Conservation (phyloP, 2,113 vertebrate genomes). For the Polypterus senegalus region DNA sequence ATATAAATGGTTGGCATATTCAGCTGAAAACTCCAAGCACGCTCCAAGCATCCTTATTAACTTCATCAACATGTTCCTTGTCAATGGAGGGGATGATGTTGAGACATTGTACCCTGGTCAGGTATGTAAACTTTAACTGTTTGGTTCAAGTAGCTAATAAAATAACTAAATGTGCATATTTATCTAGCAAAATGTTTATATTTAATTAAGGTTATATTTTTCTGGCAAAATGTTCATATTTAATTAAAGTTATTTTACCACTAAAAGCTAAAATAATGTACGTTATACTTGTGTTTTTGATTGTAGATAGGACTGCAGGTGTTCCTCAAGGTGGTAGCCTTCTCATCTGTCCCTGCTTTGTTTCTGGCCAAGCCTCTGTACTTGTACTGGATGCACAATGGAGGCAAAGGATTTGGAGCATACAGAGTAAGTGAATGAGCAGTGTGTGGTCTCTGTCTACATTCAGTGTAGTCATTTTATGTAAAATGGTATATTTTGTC, state of each 20-base stretch:
- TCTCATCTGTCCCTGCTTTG: conserved; percentile 75
- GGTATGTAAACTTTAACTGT: conserved; percentile 39
- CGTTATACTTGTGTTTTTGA: conserved; percentile 6
- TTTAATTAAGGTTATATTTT: not conserved
- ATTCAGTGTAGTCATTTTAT: too few species aligned
- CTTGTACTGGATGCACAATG: conserved; percentile 75
- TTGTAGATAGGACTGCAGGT: conserved; percentile 63
- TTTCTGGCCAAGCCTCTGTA: conserved; percentile 85
- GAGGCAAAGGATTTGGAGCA: conserved; percentile 53
- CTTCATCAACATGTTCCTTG: conserved; percentile 95
- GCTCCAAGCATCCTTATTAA: conserved; percentile 91
- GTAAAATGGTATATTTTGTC: too few species aligned
- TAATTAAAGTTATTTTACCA: not conserved
- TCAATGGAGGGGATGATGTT: conserved; percentile 38
- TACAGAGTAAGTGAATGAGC: conserved; percentile 59
- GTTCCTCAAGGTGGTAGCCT: conserved; percentile 62
- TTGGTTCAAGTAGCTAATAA: not conserved
- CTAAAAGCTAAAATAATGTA: not conserved
- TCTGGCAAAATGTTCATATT: not conserved
- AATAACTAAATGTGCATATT: not conserved
- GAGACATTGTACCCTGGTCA: conserved; percentile 65
- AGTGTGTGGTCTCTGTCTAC: too few species aligned
- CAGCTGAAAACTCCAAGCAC: conserved; percentile 42
- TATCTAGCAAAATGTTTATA: not conserved
- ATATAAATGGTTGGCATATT: conserved; percentile 82